phyloP scores from a whole-genome alignment of 2,113 vertebrate genomes.

The Sprattus sprattus region DNA sequence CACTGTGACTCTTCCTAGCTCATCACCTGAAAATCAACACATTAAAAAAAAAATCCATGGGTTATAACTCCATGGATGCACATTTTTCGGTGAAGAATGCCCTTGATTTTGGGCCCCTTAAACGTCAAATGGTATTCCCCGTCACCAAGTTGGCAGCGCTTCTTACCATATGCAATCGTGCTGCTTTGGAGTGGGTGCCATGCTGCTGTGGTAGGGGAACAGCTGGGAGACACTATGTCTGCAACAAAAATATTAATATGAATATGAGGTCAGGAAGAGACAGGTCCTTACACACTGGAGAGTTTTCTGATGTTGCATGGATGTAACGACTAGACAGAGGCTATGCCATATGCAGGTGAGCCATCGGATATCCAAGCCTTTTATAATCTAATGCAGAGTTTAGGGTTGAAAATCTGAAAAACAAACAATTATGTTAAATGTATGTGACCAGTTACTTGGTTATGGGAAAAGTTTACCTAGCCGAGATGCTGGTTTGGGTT shows the following conservation, averaged over 20 bases:
- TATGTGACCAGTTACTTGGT: not conserved
- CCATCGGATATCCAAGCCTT: no score
- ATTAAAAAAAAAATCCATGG: not conserved
- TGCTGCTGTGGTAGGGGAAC: constrained; percentile 78
- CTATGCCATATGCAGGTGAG: no score
- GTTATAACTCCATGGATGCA: no score
- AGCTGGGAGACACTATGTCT: constrained; percentile 74
- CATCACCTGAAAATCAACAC: constrained; percentile 76
- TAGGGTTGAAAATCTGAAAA: not conserved
- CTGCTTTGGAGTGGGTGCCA: constrained; percentile 90
- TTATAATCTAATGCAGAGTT: not conserved
- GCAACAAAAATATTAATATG: constrained; percentile 1
- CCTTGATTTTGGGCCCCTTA: no score
- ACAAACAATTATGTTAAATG: no score
- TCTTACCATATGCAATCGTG: constrained; percentile 85
- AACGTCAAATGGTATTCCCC: no score
- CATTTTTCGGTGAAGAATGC: no score
- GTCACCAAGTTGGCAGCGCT: not conserved
- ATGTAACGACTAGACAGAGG: no score
- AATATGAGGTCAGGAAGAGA: not conserved
- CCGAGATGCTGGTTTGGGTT: constrained; percentile 87
- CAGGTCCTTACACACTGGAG: no score
- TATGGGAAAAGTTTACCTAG: constrained; percentile 73
- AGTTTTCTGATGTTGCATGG: no score
- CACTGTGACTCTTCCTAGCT: constrained; percentile 81